Evolutionary conservation across 2,113 vertebrate species (phyloP).

Genomic region (Tachycineta bicolor): DNA sequence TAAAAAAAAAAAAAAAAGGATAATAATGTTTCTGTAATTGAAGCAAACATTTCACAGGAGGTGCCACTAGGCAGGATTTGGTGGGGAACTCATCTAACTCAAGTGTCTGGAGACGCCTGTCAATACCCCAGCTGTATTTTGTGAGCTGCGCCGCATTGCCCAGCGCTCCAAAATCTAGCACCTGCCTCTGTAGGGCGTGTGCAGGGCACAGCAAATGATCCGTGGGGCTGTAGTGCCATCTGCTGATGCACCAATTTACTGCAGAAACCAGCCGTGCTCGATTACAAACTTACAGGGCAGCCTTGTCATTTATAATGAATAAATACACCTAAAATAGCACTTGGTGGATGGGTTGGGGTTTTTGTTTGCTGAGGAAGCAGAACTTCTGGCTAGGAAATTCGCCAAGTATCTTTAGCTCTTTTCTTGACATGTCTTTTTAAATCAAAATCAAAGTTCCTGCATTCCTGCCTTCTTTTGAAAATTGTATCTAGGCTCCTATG

Average conservation of each 20-base stretch:
- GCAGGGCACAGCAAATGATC: not conserved
- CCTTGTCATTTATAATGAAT: not conserved
- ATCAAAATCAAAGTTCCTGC: not conserved
- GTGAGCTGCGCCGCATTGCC: not conserved
- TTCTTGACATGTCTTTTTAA: not conserved
- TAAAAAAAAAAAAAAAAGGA: too few relatives aligned
- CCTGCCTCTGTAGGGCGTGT: not conserved
- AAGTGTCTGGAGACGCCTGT: not conserved
- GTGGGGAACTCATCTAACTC: not conserved
- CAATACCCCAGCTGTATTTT: not conserved
- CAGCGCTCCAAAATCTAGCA: not conserved
- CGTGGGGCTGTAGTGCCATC: slow-evolving; percentile 34
- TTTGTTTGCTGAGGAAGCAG: not conserved
- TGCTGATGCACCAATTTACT: slow-evolving; percentile 15
- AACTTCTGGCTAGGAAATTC: not conserved
- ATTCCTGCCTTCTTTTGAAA: not conserved
- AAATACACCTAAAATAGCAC: not conserved
- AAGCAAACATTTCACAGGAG: not conserved
- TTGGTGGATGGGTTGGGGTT: rapidly evolving
- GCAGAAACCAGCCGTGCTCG: not conserved
- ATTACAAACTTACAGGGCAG: not conserved
- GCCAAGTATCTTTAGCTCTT: not conserved
- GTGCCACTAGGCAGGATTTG: not conserved
- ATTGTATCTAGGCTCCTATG: not conserved
- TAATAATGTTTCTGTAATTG: not conserved